phyloP scores from a whole-genome alignment of 2,113 vertebrate species.

The Formicarius rufipectus region DNA sequence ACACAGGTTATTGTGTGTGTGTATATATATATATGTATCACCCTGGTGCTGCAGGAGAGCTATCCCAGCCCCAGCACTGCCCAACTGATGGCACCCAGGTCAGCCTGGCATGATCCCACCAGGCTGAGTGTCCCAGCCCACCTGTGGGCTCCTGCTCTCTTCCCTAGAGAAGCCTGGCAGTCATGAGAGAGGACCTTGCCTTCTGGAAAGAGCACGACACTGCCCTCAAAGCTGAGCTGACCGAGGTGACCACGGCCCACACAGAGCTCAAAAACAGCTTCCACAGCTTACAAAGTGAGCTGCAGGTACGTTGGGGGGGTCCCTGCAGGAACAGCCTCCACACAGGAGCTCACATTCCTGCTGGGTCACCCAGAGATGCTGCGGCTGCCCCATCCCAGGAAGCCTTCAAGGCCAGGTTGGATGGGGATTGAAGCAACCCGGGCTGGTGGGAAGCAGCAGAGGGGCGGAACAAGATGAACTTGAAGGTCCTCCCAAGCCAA shows the following conservation, averaged over 20 bases:
- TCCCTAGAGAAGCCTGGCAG: constrained; percentile 78
- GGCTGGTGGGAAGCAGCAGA: rapidly evolving
- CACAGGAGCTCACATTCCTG: rapidly evolving
- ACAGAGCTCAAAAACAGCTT: constrained; percentile 74
- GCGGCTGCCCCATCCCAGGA: neutral
- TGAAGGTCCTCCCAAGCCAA: rapidly evolving
- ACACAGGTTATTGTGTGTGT: rapidly evolving
- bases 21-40: too few species aligned
- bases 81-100: neutral
- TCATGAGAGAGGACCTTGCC: constrained; percentile 70
- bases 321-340: neutral
- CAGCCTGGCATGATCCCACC: neutral
- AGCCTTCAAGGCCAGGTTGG: rapidly evolving
- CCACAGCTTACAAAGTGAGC: constrained; percentile 77
- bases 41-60: neutral
- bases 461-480: neutral
- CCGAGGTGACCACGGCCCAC: constrained; percentile 69
- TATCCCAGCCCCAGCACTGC: neutral
- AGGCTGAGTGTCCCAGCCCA: neutral
- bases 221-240: constrained; percentile 72
- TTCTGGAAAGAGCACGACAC: constrained; percentile 81
- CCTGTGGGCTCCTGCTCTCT: neutral
- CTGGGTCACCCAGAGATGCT: neutral
- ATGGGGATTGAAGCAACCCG: neutral
- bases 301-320: constrained; percentile 76